Evolutionary conservation across 1,140 invertebrate genomes (phyloP).

Genomic region (Plectrocnemia conspersa): DNA sequence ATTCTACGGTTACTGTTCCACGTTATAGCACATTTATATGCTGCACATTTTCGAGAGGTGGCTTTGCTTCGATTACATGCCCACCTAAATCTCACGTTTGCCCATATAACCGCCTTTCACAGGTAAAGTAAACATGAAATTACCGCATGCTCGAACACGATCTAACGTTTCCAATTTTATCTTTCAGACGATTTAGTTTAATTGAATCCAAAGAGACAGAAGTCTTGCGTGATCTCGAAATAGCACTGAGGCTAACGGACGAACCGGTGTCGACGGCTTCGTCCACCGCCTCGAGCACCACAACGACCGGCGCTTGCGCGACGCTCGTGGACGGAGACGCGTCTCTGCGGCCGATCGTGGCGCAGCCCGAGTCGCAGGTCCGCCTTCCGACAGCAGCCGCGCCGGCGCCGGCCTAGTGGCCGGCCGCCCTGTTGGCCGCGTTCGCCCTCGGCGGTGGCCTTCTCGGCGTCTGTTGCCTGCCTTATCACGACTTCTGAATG

Average conservation of each 20-base stretch:
- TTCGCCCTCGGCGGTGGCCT: conserved; percentile 29
- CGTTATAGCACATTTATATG: conserved; percentile 96
- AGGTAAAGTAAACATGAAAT: conserved; percentile 34
- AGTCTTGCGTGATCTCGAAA: conserved; percentile 80
- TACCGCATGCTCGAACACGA: too few species aligned
- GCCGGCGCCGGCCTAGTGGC: conserved; percentile 35
- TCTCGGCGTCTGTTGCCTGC: conserved; percentile 32
- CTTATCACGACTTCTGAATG: conserved; percentile 33
- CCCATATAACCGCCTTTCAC: conserved; percentile 86
- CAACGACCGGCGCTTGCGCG: conserved; percentile 34
- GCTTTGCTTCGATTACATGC: conserved; percentile 87
- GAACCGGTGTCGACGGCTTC: conserved; percentile 38
- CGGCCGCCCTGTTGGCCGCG: conserved; percentile 33
- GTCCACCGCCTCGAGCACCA: conserved; percentile 2
- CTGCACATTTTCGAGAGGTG: conserved; percentile 94
- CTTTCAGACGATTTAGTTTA: conserved; percentile 82
- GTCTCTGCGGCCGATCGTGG: conserved; percentile 44
- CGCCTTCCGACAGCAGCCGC: conserved; percentile 38
- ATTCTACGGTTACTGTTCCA: conserved; percentile 95
- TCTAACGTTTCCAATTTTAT: too few species aligned
- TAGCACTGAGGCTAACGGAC: conserved; percentile 62
- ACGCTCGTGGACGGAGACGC: conserved; percentile 42
- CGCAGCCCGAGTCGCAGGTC: conserved; percentile 44
- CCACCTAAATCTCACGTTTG: conserved; percentile 94
- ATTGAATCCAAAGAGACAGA: conserved; percentile 95